phyloP scores from a whole-genome alignment of 2,797 vertebrate species.

The Typhlichthys eigenmanni region DNA sequence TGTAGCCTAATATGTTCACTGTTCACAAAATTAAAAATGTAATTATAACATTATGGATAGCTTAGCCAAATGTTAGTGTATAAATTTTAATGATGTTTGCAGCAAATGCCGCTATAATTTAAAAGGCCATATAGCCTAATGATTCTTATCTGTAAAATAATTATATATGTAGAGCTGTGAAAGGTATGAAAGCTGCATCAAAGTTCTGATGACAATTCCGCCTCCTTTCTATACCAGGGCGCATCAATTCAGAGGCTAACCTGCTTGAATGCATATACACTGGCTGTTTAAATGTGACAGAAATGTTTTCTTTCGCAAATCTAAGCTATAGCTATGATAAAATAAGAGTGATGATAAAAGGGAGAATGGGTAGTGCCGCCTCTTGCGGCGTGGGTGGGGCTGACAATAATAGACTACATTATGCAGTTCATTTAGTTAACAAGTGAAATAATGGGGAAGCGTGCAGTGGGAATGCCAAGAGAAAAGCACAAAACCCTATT shows the following conservation, averaged over 20 bases:
- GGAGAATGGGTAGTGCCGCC: constrained; percentile 84
- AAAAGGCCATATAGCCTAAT: too few relatives aligned
- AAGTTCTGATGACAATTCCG: background rate
- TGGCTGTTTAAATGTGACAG: constrained; percentile 46
- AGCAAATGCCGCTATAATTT: too few relatives aligned
- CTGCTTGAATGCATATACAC: constrained; percentile 2
- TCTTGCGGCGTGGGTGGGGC: constrained; percentile 97
- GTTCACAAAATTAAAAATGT: background rate
- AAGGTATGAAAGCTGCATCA: too few relatives aligned
- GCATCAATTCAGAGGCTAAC: constrained; percentile 2
- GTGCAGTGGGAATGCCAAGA: constrained; percentile 98
- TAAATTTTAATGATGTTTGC: too few relatives aligned
- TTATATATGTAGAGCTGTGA: too few relatives aligned
- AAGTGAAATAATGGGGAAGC: constrained; percentile 99
- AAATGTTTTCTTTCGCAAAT: constrained; percentile 53
- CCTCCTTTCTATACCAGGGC: background rate
- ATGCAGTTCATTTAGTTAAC: constrained; percentile 99
- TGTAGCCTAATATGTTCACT: too few relatives aligned
- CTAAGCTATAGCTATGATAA: constrained; percentile 68
- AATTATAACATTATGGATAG: background rate
- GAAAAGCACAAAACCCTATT: constrained; percentile 98
- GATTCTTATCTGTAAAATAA: too few relatives aligned
- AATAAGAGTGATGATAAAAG: constrained; percentile 90
- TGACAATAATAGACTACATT: constrained; percentile 99
- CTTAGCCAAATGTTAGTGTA: background rate